Evolutionary conservation across 2,888 invertebrate species (phyloP).

Genomic region (Mongoloraphidia duomilia): DNA sequence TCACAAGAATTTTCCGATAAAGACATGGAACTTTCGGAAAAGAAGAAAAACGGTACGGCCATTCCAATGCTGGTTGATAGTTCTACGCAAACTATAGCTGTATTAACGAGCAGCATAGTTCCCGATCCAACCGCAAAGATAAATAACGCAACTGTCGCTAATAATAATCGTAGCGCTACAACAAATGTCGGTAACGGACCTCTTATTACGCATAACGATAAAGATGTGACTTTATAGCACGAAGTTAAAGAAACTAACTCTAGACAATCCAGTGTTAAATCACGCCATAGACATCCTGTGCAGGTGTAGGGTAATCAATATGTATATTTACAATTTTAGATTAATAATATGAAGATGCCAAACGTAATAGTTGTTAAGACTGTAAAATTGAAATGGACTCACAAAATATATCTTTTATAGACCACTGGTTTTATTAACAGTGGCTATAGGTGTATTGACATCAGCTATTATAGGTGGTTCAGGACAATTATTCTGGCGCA

Average conservation of each 20-base stretch:
- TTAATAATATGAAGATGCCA: not conserved
- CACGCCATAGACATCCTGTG: slow-evolving; percentile 23
- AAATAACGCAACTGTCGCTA: slow-evolving; percentile 17
- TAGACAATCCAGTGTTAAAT: slow-evolving; percentile 26
- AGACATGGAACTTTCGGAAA: slow-evolving; percentile 5
- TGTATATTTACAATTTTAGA: not conserved
- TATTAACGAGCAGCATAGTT: slow-evolving; percentile 11
- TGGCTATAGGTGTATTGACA: too few relatives aligned
- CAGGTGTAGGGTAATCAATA: slow-evolving; percentile 21
- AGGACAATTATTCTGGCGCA: too few relatives aligned
- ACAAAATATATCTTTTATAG: too few relatives aligned
- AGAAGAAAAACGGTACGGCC: slow-evolving; percentile 16
- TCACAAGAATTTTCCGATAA: slow-evolving; percentile 7
- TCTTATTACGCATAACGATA: slow-evolving; percentile 21
- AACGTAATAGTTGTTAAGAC: not conserved
- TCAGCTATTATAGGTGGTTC: too few relatives aligned
- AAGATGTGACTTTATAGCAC: slow-evolving; percentile 28
- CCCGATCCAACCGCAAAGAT: slow-evolving; percentile 15
- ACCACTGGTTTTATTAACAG: too few relatives aligned
- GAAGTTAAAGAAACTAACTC: slow-evolving; percentile 14
- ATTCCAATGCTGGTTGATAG: slow-evolving; percentile 20
- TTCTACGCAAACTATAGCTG: slow-evolving; percentile 24
- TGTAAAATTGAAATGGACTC: too few relatives aligned
- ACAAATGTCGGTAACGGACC: slow-evolving; percentile 25
- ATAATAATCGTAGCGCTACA: slow-evolving; percentile 16